phyloP scores from a whole-genome alignment of 2,113 vertebrate species.

The Hemiprocne comata region DNA sequence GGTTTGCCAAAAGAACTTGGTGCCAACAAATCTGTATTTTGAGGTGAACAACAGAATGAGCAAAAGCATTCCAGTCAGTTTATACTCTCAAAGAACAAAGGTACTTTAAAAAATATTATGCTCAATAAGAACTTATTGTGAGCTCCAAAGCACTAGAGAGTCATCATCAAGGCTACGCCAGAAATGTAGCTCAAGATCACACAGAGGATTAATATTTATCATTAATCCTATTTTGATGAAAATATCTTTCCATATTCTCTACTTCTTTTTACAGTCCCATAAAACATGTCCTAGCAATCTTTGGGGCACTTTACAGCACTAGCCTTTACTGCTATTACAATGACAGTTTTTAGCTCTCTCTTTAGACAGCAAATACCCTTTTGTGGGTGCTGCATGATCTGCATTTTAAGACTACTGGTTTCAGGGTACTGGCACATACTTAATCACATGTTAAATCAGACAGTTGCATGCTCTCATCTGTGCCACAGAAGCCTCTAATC shows the following conservation, averaged over 20 bases:
- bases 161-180: neutral
- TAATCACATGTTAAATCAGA: conserved; percentile 58
- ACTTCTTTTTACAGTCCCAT: neutral
- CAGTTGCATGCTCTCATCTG: conserved; percentile 35
- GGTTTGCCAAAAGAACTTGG: neutral
- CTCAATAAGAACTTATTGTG: neutral
- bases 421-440: conserved; percentile 28
- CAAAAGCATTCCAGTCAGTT: neutral
- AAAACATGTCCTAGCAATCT: neutral
- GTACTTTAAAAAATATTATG: neutral
- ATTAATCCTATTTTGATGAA: neutral
- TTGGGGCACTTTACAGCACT: neutral
- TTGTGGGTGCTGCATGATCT: neutral
- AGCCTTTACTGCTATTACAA: neutral
- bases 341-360: neutral
- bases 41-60: neutral
- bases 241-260: neutral
- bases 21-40: neutral
- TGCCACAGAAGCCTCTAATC: conserved; percentile 57
- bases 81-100: neutral
- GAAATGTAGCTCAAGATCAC: neutral
- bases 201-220: neutral
- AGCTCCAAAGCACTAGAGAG: neutral
- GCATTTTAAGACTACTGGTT: conserved; percentile 31
- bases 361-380: conserved; percentile 1